A percentile compares a stretch with the other conserved stretches of the same genome.
Evolutionary conservation across 2,797 vertebrate species (phyloP).

Genomic region (Ctenosaura bakeri): DNA sequence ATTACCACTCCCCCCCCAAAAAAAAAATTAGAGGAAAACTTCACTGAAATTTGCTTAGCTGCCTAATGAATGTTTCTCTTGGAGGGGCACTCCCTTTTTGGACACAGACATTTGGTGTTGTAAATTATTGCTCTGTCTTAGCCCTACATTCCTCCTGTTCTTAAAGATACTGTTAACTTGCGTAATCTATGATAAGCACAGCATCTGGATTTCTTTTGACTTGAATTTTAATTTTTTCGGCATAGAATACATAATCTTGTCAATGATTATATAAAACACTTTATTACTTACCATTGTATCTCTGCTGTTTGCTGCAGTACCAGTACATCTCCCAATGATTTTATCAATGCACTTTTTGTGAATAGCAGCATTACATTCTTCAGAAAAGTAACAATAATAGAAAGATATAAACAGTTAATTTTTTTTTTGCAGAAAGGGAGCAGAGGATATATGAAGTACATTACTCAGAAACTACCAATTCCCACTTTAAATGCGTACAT

Average conservation of each 20-base stretch:
- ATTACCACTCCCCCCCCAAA: not conserved
- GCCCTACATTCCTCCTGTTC: not conserved
- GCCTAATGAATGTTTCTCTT: not conserved
- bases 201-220: not conserved
- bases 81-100: not conserved
- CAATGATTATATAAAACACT: not conserved
- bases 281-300: constrained; percentile 86
- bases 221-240: not conserved
- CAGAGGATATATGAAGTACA: not conserved
- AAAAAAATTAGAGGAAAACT: too few relatives aligned
- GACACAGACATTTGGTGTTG: not conserved
- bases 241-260: constrained; percentile 21
- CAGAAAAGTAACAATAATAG: constrained; percentile 55
- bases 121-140: not conserved
- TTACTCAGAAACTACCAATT: not conserved
- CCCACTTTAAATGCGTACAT: not conserved
- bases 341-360: constrained; percentile 98
- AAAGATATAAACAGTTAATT: constrained; percentile 30
- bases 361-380: constrained; percentile 98
- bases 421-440: not conserved
- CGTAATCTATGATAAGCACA: not conserved
- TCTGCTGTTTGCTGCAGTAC: constrained; percentile 94
- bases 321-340: constrained; percentile 96
- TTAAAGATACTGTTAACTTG: not conserved
- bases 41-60: not conserved